Percentiles rank a stretch among this genome's conserved stretches.
Evolutionary conservation across 2,888 invertebrate genomes (phyloP).

Genomic region (Cheilosia grossa): DNA sequence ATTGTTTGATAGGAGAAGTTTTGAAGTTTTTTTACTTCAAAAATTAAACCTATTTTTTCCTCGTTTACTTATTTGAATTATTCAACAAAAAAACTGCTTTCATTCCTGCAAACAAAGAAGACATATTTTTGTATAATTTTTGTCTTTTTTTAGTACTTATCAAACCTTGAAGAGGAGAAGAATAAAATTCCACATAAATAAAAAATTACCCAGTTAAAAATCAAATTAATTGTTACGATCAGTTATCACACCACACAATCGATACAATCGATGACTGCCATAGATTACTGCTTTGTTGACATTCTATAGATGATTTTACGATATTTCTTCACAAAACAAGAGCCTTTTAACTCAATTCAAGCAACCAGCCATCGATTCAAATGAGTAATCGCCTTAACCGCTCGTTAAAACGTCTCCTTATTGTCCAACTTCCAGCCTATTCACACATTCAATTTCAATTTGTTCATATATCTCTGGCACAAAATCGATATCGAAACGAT

Average conservation of each 20-base stretch:
- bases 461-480: constrained; percentile 17
- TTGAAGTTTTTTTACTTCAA: too few relatives aligned
- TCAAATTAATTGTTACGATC: constrained; percentile 12
- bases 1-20: too few relatives aligned
- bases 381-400: constrained; percentile 24
- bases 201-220: constrained; percentile 11
- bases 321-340: not conserved
- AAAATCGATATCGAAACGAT: constrained; percentile 15
- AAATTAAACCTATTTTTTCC: too few relatives aligned
- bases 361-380: not conserved
- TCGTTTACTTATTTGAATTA: too few relatives aligned
- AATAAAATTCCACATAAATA: not conserved
- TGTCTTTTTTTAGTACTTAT: too few relatives aligned
- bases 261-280: not conserved
- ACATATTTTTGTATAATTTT: too few relatives aligned
- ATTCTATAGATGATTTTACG: not conserved
- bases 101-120: too few relatives aligned
- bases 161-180: too few relatives aligned
- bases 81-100: too few relatives aligned
- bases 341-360: not conserved
- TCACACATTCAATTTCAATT: constrained; percentile 29
- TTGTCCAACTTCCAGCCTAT: not conserved
- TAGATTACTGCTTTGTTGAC: constrained; percentile 8
- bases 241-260: constrained; percentile 2
- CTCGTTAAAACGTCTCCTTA: not conserved